Evolutionary conservation across 2,797 vertebrate species (phyloP), one percentile per base, ranked within the genome.

Genomic region (Sebastes alutus): DNA sequence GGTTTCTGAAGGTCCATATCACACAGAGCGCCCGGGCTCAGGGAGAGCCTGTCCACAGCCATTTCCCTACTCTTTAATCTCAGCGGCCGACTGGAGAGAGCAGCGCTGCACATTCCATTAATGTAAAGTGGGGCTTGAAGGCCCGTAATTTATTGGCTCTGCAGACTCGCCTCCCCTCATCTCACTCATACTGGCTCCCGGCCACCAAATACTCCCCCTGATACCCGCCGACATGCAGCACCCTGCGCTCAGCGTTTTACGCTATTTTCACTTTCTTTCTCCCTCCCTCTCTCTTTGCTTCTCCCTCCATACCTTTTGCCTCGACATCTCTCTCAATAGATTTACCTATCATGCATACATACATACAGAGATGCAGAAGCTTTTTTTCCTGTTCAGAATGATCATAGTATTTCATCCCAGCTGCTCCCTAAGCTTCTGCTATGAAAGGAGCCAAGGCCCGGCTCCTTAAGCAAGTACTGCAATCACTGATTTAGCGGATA

Each of bases 71-170:
- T 94, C 93, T 94, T 95, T 94, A 93, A 95, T 95, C 94, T 95
- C 88, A 74, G 87, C 63, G 72, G 89, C 84, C 75, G 88, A 90
- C 86, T 87, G 83, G 89, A 90, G 88, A 92, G 90, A 94, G 87
- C 87, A 79, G 85, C 64, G 84, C 90, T 88, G 92, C 93, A 93
- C 89, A 89, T 95, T 94, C 94, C 92, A 96, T 96, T 96, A 96
- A 96, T 95, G 94, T 94, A 95, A 95, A 95, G 95, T 93, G 93
- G 93, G 88, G 88, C 92, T 94, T 94, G 90, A 94, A 95, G 92
- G 93, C 86, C 91, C 78, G 89, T 95, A 94, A 96, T 95, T 96
- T 96, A 96, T 96, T 95, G 94, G 94, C 90, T 95, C 89, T 95
- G 93, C 93, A 94, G 94, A 92, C 89, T 94, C 88, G 88, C 94